Conservation (phyloP, 2,113 vertebrate genomes). For the Lasiurus borealis region DNA sequence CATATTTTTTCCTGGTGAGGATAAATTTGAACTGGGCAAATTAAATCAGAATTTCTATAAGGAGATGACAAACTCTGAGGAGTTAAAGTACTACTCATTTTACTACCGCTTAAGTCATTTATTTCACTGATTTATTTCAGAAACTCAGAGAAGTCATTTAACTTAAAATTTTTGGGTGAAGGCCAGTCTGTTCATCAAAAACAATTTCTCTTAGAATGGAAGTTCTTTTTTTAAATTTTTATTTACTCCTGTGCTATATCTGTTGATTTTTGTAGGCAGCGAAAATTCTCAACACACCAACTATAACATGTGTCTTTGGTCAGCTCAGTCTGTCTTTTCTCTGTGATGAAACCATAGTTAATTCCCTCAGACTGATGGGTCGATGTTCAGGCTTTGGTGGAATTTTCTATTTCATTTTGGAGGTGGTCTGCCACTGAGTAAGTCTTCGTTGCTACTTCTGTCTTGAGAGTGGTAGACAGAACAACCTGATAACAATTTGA, state of each 20-base stretch:
- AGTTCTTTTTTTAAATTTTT: neutral
- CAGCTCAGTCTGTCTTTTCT: neutral
- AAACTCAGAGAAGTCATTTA: neutral
- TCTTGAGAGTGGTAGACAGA: neutral
- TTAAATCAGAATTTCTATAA: constrained; percentile 29
- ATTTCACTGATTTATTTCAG: constrained; percentile 42
- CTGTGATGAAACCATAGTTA: neutral
- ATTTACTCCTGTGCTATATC: neutral
- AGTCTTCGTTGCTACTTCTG: neutral
- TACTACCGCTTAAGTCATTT: neutral
- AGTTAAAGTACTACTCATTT: neutral
- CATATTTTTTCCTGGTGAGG: neutral
- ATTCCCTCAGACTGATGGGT: neutral
- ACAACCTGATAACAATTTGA: neutral
- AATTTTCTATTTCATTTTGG: neutral
- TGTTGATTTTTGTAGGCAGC: neutral
- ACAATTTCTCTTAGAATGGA: neutral
- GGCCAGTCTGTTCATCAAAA: neutral
- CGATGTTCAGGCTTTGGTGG: neutral
- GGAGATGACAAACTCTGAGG: neutral
- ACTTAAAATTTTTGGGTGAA: constrained; percentile 29
- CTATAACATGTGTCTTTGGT: no score
- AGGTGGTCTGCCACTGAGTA: neutral
- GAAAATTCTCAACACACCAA: neutral
- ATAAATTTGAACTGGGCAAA: neutral